These are phyloP conservation scores for Heliconius ismenius DNA, from an alignment of 2,888 invertebrate genomes.

Conservation along the genomic window DNA sequence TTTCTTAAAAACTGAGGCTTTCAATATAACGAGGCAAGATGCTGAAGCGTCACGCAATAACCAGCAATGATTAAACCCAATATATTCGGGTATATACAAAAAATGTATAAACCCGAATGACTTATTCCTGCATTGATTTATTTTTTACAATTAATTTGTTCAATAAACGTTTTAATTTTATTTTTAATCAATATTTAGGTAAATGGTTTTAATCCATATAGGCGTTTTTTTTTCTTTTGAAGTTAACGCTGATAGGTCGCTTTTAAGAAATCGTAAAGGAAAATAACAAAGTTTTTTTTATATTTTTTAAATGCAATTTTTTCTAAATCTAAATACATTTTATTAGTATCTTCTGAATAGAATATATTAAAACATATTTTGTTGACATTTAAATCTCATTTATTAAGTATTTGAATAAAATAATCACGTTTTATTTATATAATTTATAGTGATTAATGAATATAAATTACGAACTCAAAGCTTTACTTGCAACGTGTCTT, in stretches of 20 bases:
- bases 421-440: background rate
- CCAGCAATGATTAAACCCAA: slow-evolving; percentile 48
- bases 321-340: background rate
- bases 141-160: background rate
- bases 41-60: slow-evolving; percentile 85
- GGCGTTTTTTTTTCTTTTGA: too few species aligned
- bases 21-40: slow-evolving; percentile 91
- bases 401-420: background rate
- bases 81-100: slow-evolving; percentile 35
- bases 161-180: too few species aligned
- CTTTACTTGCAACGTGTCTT: slow-evolving; percentile 11
- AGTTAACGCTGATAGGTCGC: too few species aligned
- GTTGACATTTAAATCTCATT: background rate
- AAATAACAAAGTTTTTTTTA: background rate
- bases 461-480: background rate
- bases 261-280: too few species aligned
- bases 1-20: slow-evolving; percentile 96
- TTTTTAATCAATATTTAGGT: too few species aligned
- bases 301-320: too few species aligned
- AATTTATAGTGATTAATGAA: background rate
- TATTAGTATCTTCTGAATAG: background rate
- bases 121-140: slow-evolving; percentile 34
- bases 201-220: background rate
- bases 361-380: background rate
- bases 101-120: slow-evolving; percentile 37